phyloP scores from a whole-genome alignment of 1,140 invertebrate species.

The Pemphigus obesinymphae region DNA sequence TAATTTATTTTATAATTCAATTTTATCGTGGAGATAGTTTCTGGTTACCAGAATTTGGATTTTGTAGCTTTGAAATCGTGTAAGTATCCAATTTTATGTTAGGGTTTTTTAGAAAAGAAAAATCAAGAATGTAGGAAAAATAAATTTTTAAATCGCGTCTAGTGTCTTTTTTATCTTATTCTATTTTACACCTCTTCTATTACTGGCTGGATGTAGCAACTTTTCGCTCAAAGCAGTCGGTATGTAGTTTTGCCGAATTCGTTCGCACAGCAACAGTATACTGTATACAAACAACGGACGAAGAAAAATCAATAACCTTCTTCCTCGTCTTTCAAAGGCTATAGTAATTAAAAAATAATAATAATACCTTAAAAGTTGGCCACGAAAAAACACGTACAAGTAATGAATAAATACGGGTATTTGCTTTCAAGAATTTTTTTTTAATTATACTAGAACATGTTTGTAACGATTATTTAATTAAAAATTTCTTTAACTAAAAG shows the following conservation, averaged over 20 bases:
- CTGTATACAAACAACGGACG: constrained; percentile 15
- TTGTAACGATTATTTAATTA: background rate
- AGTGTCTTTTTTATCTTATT: constrained; percentile 3
- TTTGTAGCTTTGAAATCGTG: background rate
- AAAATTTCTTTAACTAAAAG: background rate
- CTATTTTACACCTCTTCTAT: constrained; percentile 1
- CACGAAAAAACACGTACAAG: background rate
- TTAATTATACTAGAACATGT: background rate
- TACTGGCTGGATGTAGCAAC: background rate
- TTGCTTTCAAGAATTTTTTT: background rate
- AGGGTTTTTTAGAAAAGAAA: background rate
- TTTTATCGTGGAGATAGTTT: too few relatives aligned
- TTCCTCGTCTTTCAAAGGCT: constrained; percentile 1
- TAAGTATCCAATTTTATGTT: background rate
- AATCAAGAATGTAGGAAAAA: background rate
- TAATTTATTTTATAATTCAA: too few relatives aligned
- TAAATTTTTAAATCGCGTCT: background rate
- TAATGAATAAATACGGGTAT: background rate
- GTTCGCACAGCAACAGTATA: constrained; percentile 18
- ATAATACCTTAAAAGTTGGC: background rate
- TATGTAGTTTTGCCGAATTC: background rate
- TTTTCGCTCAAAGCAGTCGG: background rate
- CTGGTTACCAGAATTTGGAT: too few relatives aligned
- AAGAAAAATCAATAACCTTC: constrained; percentile 19
- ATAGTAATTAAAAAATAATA: constrained; percentile 18